Base-by-base conservation (phyloP, 2,888 invertebrate genomes). In the Monochamus alternatus region DNA sequence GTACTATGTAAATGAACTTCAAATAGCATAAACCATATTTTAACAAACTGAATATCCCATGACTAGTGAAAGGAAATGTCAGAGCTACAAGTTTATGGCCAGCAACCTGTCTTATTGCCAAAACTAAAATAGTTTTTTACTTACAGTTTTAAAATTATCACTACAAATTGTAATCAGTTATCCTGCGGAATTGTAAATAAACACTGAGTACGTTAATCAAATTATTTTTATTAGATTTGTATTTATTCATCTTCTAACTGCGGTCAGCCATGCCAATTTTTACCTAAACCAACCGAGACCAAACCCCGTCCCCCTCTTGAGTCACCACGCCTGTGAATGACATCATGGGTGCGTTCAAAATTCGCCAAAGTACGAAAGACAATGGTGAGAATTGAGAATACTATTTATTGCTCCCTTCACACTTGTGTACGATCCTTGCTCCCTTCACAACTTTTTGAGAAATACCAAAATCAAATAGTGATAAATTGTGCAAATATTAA, bases 201-300 rank as follows among this genome's bases (percentile, higher is more conserved):
- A 62, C 78, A 77, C 74, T 75, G 71, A 44, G 59, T 77, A 71
- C 75, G 75, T 74, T 75, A 76, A 70, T 71, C n/a, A 55, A 55
- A 55, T 78, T 78, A 77, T 78, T 79, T 81, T 83, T 82, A 80
- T 82, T 80, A 80, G 80, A 82, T 82, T 85, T 86, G 80, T 82
- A 80, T 82, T 84, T 83, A 80, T 84, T 82, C 81, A 80, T 80
- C 75, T 73, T 77, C 66, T 75, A 77, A 74, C 71, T 73, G 85
- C 79, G 79, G 85, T 87, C 87, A 85, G 87, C 88, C 88, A 88
- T 88, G 88, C 89, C 87, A 88, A 87, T 88, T 87, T 86, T 88
- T 85, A 84, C 84, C 83, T 82, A 81, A 83, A 82, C 82, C 83
- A 78, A 38, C 55, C 55, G n/a, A 14, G 22, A 55, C 55, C 55